Evolutionary conservation across 35 echinoderm and acorn worm species (phyloP), one percentile per base, ranked within the genome.

Genomic region (Apostichopus californicus): DNA sequence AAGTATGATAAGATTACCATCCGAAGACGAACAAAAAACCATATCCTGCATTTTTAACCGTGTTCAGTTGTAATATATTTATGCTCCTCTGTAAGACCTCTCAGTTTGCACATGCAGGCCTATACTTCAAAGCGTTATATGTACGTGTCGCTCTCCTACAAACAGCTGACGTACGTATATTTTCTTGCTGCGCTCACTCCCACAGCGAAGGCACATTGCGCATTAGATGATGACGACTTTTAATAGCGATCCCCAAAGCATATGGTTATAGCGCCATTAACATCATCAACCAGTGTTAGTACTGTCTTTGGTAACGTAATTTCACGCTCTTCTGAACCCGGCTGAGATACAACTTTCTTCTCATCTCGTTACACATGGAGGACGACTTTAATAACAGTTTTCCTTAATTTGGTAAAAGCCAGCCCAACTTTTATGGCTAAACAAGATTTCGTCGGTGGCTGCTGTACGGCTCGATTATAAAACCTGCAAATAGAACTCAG

Each of bases 261-360:
- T 75, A 75, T 75, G 71, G 71, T 18, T 20, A n/a, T 75, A 75
- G 71, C 71, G 71, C 71, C 71, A 75, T 75, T 75, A 75, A 75
- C n/a, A 75, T 75, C 71, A 20, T 75, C 1, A 18, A 20, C 71
- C n/a, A 75, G 17, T n/a, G 71, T 83, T 17, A 83, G 80, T 8
- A 1, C 20, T 55, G 80, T 7, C 80, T 83, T 83, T 56, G 80
- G 80, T 83, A 83, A 56, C 53, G 28, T 83, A 83, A 83, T 83
- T 83, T 83, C 56, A 83, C 56, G 80, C 80, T 83, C 56, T 53
- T 83, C 46, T 83, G 11, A 83, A 20, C 28, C 80, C 56, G 34
- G 3, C 52, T 26, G 18, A 57, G 52, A 83, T 83, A 18, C 80
- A 83, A 83, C 10, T 53, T 83, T 20, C 71, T 54, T 12, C 80